Conservation (phyloP, 2,113 vertebrate genomes). For the Pycnonotus jocosus region DNA sequence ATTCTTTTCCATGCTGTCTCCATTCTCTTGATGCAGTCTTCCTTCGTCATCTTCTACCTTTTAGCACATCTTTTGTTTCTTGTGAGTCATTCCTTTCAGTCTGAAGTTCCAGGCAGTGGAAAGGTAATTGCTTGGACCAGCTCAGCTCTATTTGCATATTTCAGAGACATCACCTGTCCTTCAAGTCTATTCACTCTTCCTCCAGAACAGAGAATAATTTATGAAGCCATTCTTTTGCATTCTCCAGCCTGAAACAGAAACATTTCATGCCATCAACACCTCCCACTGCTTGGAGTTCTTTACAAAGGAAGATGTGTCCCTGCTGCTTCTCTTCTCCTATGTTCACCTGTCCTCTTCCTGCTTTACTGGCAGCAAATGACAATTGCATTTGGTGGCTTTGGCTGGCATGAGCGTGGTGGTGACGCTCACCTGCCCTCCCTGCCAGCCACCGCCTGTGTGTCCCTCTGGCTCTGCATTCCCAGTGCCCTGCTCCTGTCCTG, state of each 20-base stretch:
- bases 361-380: background rate
- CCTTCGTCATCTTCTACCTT: conserved; percentile 41
- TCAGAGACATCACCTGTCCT: conserved; percentile 66
- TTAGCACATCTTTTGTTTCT: conserved; percentile 23
- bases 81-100: conserved; percentile 54
- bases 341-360: background rate
- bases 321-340: background rate
- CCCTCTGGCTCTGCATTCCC: background rate
- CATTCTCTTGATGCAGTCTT: background rate
- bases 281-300: background rate
- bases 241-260: background rate
- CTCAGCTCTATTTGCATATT: conserved; percentile 57
- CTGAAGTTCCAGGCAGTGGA: conserved; percentile 49
- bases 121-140: conserved; percentile 59
- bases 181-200: conserved; percentile 50
- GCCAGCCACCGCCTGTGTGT: rapidly evolving
- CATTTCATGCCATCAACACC: background rate
- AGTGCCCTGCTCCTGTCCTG: background rate
- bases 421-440: background rate
- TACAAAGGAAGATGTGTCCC: background rate
- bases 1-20: background rate
- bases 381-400: background rate
- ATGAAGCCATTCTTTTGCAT: conserved; percentile 11
- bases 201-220: conserved; percentile 28
- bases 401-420: background rate